Evolutionary conservation across 2,113 vertebrate genomes (phyloP).

Genomic region (Poeciliopsis prolifica): DNA sequence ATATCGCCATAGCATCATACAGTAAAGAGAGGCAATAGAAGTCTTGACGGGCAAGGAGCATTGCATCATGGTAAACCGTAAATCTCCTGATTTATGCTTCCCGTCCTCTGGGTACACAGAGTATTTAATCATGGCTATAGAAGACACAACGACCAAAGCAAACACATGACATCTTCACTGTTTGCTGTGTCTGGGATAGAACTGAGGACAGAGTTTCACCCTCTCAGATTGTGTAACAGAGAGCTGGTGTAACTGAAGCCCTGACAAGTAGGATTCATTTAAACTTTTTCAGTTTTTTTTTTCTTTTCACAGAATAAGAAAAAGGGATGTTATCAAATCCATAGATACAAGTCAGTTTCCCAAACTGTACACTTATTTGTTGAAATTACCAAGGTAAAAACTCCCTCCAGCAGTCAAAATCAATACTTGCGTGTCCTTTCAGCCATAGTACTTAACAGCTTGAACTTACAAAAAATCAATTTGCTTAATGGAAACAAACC

Average conservation of each 20-base stretch:
- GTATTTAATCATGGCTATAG: conserved; percentile 16
- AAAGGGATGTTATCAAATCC: neutral
- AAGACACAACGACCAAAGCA: conserved; percentile 46
- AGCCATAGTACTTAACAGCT: no score
- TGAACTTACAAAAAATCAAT: no score
- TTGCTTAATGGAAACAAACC: no score
- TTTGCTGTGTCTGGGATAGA: conserved; percentile 38
- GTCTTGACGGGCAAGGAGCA: conserved; percentile 14
- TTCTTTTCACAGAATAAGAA: no score
- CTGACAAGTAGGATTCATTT: no score
- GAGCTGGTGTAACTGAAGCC: neutral
- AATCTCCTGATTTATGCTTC: conserved; percentile 30
- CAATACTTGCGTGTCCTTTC: no score
- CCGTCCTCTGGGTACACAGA: conserved; percentile 7
- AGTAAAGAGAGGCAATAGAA: neutral
- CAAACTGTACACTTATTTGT: neutral
- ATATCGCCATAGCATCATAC: conserved; percentile 43
- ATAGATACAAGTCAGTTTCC: neutral
- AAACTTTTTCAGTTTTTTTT: no score
- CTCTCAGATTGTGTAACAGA: conserved; percentile 4
- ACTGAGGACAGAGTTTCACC: conserved; percentile 35
- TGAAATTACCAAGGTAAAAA: no score
- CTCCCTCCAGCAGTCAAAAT: no score
- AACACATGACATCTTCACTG: conserved; percentile 60
- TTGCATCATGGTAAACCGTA: conserved; percentile 35